Conservation (phyloP, 2,113 vertebrate genomes). For the Noctilio leporinus region DNA sequence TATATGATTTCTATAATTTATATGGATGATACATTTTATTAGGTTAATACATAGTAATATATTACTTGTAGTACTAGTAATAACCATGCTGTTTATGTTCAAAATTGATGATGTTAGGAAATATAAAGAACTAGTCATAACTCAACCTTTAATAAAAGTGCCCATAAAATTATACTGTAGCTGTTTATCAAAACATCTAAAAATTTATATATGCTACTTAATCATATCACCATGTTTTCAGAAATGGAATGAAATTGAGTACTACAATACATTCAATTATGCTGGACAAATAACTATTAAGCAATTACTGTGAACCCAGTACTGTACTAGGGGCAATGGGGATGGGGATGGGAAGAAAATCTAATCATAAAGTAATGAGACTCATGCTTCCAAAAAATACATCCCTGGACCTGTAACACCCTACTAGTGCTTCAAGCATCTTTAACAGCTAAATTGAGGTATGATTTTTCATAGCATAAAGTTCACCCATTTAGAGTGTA, state of each 20-base stretch:
- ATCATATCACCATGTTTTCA: neutral
- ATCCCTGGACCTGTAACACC: neutral
- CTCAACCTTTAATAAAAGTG: neutral
- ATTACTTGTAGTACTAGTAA: neutral
- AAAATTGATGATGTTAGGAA: constrained; percentile 17
- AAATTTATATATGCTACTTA: neutral
- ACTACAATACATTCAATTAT: neutral
- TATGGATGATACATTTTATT: neutral
- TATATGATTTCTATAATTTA: neutral
- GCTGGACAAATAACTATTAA: neutral
- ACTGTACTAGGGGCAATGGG: neutral
- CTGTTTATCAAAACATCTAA: constrained; percentile 31
- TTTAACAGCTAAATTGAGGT: neutral
- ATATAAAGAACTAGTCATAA: neutral
- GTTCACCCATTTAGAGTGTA: neutral
- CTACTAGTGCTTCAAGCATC: neutral
- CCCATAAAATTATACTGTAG: neutral
- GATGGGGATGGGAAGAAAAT: neutral
- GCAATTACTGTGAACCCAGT: neutral
- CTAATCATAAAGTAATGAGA: neutral
- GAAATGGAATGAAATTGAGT: neutral
- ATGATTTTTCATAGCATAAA: neutral
- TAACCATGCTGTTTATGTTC: neutral
- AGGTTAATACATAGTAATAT: neutral
- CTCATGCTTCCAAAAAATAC: neutral